Evolutionary conservation across 2,797 vertebrate species (phyloP).

Genomic region (Synaphobranchus kaupii): DNA sequence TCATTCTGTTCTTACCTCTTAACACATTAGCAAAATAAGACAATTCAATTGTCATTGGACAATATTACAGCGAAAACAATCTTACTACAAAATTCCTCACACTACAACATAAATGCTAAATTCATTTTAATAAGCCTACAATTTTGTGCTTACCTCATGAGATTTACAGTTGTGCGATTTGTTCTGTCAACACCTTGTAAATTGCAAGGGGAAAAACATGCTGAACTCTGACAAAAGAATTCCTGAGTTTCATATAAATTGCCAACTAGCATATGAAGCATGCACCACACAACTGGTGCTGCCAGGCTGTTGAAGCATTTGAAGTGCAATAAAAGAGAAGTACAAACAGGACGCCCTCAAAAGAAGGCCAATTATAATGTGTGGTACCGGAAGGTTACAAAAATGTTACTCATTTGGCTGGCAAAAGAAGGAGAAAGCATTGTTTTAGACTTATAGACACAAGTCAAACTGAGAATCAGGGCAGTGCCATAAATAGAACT

Average conservation of each 20-base stretch:
- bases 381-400: conserved; percentile 8
- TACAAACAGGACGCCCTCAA: neutral
- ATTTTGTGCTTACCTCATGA: neutral
- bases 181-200: conserved; percentile 11
- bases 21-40: neutral
- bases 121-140: neutral
- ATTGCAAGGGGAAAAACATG: conserved; percentile 2
- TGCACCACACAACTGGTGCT: neutral
- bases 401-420: neutral
- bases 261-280: neutral
- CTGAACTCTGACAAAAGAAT: neutral
- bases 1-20: neutral
- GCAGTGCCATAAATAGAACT: neutral
- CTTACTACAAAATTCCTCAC: neutral
- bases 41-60: neutral
- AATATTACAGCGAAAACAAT: neutral
- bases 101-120: neutral
- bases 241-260: neutral
- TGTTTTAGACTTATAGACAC: neutral
- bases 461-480: neutral
- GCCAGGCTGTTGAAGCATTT: neutral
- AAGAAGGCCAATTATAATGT: neutral
- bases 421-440: neutral
- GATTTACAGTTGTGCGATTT: neutral
- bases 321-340: neutral